Base-by-base conservation (phyloP, 2,797 vertebrate species). In the Falco naumanni region DNA sequence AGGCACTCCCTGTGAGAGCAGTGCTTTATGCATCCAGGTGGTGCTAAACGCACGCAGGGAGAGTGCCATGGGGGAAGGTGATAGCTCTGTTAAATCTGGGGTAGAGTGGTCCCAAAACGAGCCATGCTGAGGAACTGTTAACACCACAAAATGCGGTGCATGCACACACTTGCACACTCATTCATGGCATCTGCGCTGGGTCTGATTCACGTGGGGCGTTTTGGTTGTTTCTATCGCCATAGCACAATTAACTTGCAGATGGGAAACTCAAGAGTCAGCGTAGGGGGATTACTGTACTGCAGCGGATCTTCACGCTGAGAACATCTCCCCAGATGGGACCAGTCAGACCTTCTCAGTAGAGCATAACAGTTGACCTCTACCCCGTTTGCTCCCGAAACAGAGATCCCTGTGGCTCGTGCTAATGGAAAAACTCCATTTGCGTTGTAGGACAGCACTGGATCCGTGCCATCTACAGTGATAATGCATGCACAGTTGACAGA, bases 321-420 rank as follows among this genome's bases (percentile, higher is more conserved):
- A 51, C 47, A 75, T 75, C n/a, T 95, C 70, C 93, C 87, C 95
- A 96, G 77, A 94, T 96, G 94, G 94, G 91, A 89, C 56, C 80
- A 79, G 93, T 76, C 59, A 66, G 87, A 66, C 59, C 79, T 95
- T 93, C 94, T 93, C 95, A 87, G 41, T 21, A 72, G 77, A 93
- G 82, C 18, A 13, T 25, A 47, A 60, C 70, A 64, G 28, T 70
- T 95, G 94, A 96, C 95, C 96, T 95, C 90, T 82, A 93, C 70
- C 45, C 70, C 0, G 0, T 89, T 89, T 95, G 70, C 77, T 90
- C 80, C 93, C 0, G 0, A 89, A 95, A 79, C 5, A 1, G 63
- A 90, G 83, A 74, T 63, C 81, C 91, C 77, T 63, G 91, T 96
- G 91, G 85, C 77, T 95, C 3, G 17, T 76, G 70, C 70, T 97